phyloP scores from a whole-genome alignment of 2,113 vertebrate species.

The Oriolus oriolus region DNA sequence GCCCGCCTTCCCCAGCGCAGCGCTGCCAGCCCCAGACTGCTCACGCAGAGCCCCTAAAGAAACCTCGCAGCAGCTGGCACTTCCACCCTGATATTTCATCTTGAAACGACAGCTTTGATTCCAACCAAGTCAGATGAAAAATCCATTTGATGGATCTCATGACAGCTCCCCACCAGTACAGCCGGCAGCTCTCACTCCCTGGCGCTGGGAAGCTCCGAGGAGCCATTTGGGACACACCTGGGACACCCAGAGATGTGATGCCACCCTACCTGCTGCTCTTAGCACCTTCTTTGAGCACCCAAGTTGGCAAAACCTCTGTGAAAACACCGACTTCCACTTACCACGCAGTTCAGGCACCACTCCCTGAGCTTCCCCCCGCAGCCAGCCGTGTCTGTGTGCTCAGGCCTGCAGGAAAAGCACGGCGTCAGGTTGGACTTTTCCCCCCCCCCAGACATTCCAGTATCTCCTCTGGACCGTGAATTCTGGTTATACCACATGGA shows the following conservation, averaged over 20 bases:
- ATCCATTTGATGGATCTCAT: fast-evolving
- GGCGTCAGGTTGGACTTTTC: neutral
- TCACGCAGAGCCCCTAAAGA: neutral
- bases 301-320: neutral
- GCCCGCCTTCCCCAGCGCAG: fast-evolving
- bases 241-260: neutral
- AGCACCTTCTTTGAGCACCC: neutral
- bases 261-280: neutral
- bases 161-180: too few relatives aligned
- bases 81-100: neutral
- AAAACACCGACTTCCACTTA: conserved; percentile 26
- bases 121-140: neutral
- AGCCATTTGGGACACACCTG: neutral
- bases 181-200: neutral
- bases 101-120: neutral
- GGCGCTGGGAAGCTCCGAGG: neutral
- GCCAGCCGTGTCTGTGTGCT: neutral
- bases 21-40: neutral
- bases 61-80: neutral
- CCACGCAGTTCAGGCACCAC: conserved; percentile 69
- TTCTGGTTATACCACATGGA: neutral
- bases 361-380: conserved; percentile 24
- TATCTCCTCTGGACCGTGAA: neutral
- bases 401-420: conserved; percentile 51
- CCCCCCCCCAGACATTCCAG: neutral